These are phyloP conservation scores for Acipenser ruthenus DNA, from an alignment of 2,797 vertebrate species.

Conservation along the genomic window DNA sequence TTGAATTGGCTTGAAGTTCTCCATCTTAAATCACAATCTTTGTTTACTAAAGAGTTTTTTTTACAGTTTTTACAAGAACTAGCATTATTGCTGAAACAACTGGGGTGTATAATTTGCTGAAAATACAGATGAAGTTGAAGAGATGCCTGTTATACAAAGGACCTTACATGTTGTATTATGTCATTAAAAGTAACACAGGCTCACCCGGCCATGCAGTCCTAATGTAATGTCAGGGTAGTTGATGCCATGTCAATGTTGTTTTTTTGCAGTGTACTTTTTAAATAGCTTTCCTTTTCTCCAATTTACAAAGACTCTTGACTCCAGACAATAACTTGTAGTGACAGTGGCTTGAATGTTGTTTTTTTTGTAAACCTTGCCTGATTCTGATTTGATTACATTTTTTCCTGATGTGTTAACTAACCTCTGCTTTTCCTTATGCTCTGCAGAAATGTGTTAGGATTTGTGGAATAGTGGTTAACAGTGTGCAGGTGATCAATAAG, in stretches of 20 bases:
- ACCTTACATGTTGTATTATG: constrained; percentile 31
- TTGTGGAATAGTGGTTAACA: too few species aligned
- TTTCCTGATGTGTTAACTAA: too few species aligned
- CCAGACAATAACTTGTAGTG: constrained; percentile 51
- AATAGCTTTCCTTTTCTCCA: constrained; percentile 38
- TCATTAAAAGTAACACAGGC: constrained; percentile 34
- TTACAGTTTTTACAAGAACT: neutral
- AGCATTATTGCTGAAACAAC: constrained; percentile 17
- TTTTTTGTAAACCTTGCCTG: constrained; percentile 31
- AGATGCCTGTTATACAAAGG: constrained; percentile 24
- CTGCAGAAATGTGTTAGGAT: too few species aligned
- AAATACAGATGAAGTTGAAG: constrained; percentile 30
- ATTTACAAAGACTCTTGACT: constrained; percentile 42
- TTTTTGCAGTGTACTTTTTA: constrained; percentile 34
- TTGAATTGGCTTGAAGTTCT: neutral
- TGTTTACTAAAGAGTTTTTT: constrained; percentile 16
- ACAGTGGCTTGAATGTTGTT: constrained; percentile 48
- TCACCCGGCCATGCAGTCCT: constrained; percentile 41
- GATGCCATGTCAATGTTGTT: constrained; percentile 34
- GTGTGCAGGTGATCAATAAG: too few species aligned
- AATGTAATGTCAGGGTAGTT: constrained; percentile 37
- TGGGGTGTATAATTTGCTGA: constrained; percentile 28
- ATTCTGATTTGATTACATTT: neutral
- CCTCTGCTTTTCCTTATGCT: too few species aligned
- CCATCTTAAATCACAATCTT: constrained; percentile 1